Percentiles rank a stretch among this genome's conserved stretches.
Evolutionary conservation across 2,888 invertebrate genomes (phyloP).

Genomic region (Eupithecia centaureata): DNA sequence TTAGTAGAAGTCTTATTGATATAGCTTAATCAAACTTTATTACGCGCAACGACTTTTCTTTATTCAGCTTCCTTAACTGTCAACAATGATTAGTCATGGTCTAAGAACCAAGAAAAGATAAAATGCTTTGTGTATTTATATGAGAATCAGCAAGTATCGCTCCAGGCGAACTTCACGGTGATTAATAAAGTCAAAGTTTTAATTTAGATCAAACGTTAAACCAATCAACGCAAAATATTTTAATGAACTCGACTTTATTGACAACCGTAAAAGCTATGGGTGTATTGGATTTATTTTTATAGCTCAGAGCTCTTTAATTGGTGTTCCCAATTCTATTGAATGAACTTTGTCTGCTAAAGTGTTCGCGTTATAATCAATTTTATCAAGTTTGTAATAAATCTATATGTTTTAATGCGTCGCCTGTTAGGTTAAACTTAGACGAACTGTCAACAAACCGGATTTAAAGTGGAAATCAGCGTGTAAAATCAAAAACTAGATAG

Average conservation of each 20-base stretch:
- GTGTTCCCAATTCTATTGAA: conserved; percentile 55
- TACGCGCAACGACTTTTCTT: conserved; percentile 48
- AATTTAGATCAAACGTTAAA: conserved; percentile 58
- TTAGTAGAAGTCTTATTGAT: conserved; percentile 47
- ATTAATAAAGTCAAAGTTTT: conserved; percentile 64
- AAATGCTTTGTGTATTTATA: conserved; percentile 49
- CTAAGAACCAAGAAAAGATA: conserved; percentile 37
- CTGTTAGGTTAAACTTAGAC: conserved; percentile 16
- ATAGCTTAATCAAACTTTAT: conserved; percentile 51
- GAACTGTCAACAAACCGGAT: not conserved
- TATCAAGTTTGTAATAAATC: conserved; percentile 63
- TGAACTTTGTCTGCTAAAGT: conserved; percentile 51
- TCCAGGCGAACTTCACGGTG: conserved; percentile 64
- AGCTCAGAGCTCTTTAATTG: conserved; percentile 60
- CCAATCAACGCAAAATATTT: conserved; percentile 65
- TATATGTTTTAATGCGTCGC: conserved; percentile 50
- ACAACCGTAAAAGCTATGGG: conserved; percentile 51
- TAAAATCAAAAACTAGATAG: not conserved
- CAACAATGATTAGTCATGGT: conserved; percentile 44
- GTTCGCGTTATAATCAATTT: conserved; percentile 54
- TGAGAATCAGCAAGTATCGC: conserved; percentile 41
- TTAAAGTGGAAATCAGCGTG: not conserved
- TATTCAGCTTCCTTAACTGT: conserved; percentile 47
- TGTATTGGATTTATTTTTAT: conserved; percentile 67
- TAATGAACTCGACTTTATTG: conserved; percentile 58